A percentile compares a stretch with the other conserved stretches of the same genome.
Evolutionary conservation across 2,888 invertebrate species (phyloP).

Genomic region (Noctua fimbriata): DNA sequence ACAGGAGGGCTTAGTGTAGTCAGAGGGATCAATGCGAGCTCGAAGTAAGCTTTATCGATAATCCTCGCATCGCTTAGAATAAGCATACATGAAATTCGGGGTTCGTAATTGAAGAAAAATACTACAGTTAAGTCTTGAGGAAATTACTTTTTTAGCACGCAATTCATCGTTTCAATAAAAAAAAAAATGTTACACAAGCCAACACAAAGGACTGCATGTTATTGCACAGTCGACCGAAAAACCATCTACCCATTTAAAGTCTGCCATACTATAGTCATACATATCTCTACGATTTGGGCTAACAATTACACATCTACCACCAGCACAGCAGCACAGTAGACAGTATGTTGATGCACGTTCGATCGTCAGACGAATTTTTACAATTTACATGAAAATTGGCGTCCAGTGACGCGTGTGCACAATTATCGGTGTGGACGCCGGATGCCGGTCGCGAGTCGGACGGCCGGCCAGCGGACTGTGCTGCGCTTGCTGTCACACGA

Average conservation of each 20-base stretch:
- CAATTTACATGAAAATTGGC: constrained; percentile 79
- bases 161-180: background rate
- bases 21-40: constrained; percentile 31
- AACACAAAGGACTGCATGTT: constrained; percentile 7
- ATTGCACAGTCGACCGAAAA: background rate
- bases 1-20: constrained; percentile 40
- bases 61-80: constrained; percentile 14
- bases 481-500: constrained; percentile 54
- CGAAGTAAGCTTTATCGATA: constrained; percentile 36
- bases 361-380: constrained; percentile 66
- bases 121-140: background rate
- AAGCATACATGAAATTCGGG: background rate
- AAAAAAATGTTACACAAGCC: background rate
- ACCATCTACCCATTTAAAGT: background rate
- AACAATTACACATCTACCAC: constrained; percentile 17
- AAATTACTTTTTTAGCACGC: background rate
- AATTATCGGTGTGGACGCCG: constrained; percentile 74
- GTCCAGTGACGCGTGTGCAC: constrained; percentile 76
- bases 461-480: constrained; percentile 24
- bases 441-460: constrained; percentile 43
- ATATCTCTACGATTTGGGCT: constrained; percentile 24
- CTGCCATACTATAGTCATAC: background rate
- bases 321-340: constrained; percentile 13
- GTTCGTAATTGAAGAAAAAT: constrained; percentile 23
- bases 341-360: constrained; percentile 42